These are phyloP conservation scores for Drosophila trapezifrons DNA, from an alignment of 1,140 invertebrate species.

Conservation along the genomic window DNA sequence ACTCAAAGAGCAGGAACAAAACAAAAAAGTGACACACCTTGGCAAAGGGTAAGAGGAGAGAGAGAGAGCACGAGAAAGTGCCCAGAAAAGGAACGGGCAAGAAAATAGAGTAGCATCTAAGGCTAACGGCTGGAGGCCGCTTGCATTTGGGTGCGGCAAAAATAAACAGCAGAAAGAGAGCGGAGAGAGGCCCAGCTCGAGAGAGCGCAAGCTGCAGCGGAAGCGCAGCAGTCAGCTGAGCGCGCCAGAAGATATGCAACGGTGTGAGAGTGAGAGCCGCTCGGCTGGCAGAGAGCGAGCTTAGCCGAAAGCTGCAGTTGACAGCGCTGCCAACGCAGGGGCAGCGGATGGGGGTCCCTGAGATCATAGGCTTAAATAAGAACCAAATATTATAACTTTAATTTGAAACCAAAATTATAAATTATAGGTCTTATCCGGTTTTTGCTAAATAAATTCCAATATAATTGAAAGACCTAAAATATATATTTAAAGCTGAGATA, in stretches of 20 bases:
- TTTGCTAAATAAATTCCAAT: too few species aligned
- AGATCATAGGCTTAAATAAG: not conserved
- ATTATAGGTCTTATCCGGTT: too few species aligned
- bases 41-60: slow-evolving; percentile 34
- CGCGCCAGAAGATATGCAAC: slow-evolving; percentile 69
- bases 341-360: not conserved
- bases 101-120: slow-evolving; percentile 33
- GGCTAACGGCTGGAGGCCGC: slow-evolving; percentile 22
- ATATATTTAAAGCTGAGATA: not conserved
- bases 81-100: slow-evolving; percentile 22
- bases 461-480: too few species aligned
- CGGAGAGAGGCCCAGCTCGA: slow-evolving; percentile 8
- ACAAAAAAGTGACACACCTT: slow-evolving; percentile 82
- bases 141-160: slow-evolving; percentile 76
- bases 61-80: slow-evolving; percentile 15
- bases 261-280: slow-evolving; percentile 31
- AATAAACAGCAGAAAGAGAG: slow-evolving; percentile 49
- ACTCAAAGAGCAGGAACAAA: slow-evolving; percentile 72
- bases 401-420: not conserved
- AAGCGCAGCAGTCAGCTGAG: slow-evolving; percentile 59
- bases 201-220: slow-evolving; percentile 37
- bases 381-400: not conserved
- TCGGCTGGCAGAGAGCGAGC: slow-evolving; percentile 36
- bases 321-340: slow-evolving; percentile 34
- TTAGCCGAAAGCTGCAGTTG: slow-evolving; percentile 47